Conservation (phyloP, 2,113 vertebrate species). For the Bufo bufo region DNA sequence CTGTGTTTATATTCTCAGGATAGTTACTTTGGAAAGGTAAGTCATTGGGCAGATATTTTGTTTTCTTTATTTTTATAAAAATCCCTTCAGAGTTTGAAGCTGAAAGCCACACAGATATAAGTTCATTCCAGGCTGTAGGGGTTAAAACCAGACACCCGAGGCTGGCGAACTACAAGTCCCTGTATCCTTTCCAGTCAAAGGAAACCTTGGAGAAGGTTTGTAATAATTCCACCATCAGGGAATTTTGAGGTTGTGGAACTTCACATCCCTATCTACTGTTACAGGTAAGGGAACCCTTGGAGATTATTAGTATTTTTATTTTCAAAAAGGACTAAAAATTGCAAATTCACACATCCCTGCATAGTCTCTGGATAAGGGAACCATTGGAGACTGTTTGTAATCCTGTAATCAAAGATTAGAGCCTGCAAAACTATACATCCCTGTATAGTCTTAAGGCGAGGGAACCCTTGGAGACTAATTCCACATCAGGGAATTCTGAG, state of each 20-base stretch:
- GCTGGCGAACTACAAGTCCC: background rate
- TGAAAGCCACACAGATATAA: background rate
- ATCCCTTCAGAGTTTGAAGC: background rate
- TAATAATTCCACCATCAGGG: background rate
- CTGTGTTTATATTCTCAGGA: slow-evolving; percentile 41
- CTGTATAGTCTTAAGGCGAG: background rate
- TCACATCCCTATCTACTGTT: background rate
- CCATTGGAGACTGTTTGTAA: background rate
- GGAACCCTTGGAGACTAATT: background rate
- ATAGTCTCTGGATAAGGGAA: background rate
- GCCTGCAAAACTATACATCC: background rate
- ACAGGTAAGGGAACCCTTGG: background rate
- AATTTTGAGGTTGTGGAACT: background rate
- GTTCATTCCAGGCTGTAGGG: background rate
- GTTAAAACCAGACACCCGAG: background rate
- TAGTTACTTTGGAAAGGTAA: slow-evolving; percentile 39
- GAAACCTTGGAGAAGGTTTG: background rate
- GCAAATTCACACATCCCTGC: background rate
- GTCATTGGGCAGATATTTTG: background rate
- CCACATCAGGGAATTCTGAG: background rate
- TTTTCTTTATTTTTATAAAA: slow-evolving; percentile 25
- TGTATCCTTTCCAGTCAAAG: background rate
- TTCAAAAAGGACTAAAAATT: background rate
- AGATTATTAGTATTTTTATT: background rate
- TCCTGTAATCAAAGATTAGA: background rate